phyloP scores from a whole-genome alignment of 2,888 invertebrate species.

The Linnaemya vulpina region DNA sequence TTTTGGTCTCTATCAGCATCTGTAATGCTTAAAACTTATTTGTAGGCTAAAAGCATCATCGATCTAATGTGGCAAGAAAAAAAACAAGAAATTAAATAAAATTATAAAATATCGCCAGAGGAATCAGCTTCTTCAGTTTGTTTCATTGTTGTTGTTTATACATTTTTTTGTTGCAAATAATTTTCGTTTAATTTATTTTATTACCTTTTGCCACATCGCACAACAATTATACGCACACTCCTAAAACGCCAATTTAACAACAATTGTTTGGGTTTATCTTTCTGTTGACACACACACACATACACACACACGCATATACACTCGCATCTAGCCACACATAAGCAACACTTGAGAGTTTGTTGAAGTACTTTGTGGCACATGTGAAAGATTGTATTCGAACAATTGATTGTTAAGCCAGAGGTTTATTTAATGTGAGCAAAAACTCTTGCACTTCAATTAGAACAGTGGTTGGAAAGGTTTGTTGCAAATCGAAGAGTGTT shows the following conservation, averaged over 20 bases:
- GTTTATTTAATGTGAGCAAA: conserved; percentile 51
- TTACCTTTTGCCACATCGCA: conserved; percentile 64
- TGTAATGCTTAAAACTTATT: conserved; percentile 64
- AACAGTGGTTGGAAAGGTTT: conserved; percentile 31
- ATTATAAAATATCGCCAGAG: conserved; percentile 28
- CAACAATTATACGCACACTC: conserved; percentile 48
- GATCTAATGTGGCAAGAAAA: conserved; percentile 60
- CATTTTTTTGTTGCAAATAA: conserved; percentile 30
- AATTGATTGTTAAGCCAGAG: conserved; percentile 53
- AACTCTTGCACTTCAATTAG: conserved; percentile 41
- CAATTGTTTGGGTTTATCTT: conserved; percentile 33
- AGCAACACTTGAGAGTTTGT: conserved; percentile 32
- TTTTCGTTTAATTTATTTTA: conserved; percentile 66
- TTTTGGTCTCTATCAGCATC: conserved; percentile 42
- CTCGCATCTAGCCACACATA: background rate
- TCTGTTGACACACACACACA: conserved; percentile 18
- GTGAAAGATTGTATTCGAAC: conserved; percentile 49
- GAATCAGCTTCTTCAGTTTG: conserved; percentile 61
- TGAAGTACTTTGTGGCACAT: conserved; percentile 57
- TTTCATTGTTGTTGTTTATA: conserved; percentile 18
- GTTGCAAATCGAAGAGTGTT: no score
- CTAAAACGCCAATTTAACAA: conserved; percentile 1
- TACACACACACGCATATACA: background rate
- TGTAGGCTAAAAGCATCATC: conserved; percentile 70
- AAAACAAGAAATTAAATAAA: conserved; percentile 7